Percentiles rank a stretch among this genome's conserved stretches.
These are phyloP conservation scores for Lonchura striata DNA, from an alignment of 2,113 vertebrate species.

Conservation along the genomic window DNA sequence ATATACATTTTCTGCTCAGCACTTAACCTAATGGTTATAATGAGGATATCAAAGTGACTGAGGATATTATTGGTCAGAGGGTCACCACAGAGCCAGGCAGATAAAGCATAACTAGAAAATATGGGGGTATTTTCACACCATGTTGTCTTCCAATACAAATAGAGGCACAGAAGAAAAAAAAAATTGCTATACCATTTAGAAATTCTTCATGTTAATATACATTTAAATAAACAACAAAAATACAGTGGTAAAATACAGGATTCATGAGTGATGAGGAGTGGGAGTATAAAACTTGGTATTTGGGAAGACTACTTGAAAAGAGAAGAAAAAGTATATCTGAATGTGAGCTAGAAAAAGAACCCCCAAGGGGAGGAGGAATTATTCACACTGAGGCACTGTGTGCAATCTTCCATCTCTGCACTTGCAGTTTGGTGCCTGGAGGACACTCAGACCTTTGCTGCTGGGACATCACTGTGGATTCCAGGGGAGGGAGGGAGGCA, in stretches of 20 bases:
- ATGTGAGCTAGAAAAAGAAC: neutral
- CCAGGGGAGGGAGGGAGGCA: neutral
- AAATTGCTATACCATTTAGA: neutral
- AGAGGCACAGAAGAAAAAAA: neutral
- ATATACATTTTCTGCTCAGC: neutral
- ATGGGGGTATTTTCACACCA: neutral
- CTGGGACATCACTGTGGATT: neutral
- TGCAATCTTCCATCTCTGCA: neutral
- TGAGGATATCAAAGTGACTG: neutral
- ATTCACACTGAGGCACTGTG: neutral
- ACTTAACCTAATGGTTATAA: constrained; percentile 44
- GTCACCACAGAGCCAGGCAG: neutral
- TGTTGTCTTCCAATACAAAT: neutral
- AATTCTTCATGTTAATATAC: neutral
- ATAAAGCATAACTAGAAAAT: neutral
- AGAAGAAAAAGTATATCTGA: neutral
- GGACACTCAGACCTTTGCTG: neutral
- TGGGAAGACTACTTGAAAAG: neutral
- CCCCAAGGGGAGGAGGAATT: neutral
- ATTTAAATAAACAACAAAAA: neutral
- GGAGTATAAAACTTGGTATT: neutral
- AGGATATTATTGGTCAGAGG: constrained; percentile 23
- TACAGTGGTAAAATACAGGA: neutral
- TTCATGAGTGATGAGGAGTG: neutral
- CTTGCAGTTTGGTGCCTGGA: neutral